phyloP scores from a whole-genome alignment of 2,113 vertebrate species.

The Bubo blakistoni region DNA sequence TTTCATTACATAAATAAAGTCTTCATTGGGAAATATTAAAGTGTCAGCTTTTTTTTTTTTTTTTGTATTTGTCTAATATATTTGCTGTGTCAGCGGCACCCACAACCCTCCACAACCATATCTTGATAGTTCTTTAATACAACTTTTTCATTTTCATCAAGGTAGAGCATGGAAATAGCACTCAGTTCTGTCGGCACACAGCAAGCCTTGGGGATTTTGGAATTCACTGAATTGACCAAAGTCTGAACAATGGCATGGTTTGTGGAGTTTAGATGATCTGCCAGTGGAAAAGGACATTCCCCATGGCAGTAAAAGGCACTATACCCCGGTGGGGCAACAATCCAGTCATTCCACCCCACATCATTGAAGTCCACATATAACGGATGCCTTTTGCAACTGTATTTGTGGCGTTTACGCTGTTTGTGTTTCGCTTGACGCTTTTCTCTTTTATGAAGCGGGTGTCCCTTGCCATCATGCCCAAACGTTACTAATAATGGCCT shows the following conservation, averaged over 20 bases:
- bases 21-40: slow-evolving; percentile 96
- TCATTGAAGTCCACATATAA: slow-evolving; percentile 99
- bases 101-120: slow-evolving; percentile 99
- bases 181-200: slow-evolving; percentile 98
- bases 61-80: slow-evolving; percentile 63
- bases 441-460: slow-evolving; percentile 88
- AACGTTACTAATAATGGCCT: slow-evolving; percentile 95
- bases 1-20: slow-evolving; percentile 97
- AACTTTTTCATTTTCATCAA: slow-evolving; percentile 98
- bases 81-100: slow-evolving; percentile 87
- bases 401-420: slow-evolving; percentile 89
- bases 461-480: slow-evolving; percentile 91
- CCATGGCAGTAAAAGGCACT: slow-evolving; percentile 98
- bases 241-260: slow-evolving; percentile 99
- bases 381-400: slow-evolving; percentile 92
- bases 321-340: slow-evolving; percentile 96
- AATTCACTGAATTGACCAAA: slow-evolving; percentile 97
- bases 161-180: slow-evolving; percentile 96
- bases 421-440: slow-evolving; percentile 89
- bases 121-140: slow-evolving; percentile 99
- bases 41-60: slow-evolving; percentile 78
- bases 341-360: slow-evolving; percentile 99
- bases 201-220: slow-evolving; percentile 97
- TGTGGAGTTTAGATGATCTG: slow-evolving; percentile 98
- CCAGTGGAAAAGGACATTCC: slow-evolving; percentile 95